phyloP scores from a whole-genome alignment of 2,113 vertebrate genomes.

The Zosterops hypoxanthus region DNA sequence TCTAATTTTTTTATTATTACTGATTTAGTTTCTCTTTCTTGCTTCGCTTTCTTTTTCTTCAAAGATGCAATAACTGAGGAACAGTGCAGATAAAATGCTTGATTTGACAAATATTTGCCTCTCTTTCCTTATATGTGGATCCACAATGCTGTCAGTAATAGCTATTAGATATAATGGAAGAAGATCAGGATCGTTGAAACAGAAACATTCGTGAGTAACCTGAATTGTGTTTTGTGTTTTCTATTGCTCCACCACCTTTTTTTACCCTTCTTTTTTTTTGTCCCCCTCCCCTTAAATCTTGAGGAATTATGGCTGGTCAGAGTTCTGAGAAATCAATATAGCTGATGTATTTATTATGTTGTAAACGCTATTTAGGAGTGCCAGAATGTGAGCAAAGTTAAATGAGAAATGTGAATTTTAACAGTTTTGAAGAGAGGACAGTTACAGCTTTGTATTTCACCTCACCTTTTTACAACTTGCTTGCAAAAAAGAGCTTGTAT shows the following conservation, averaged over 20 bases:
- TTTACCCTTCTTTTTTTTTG: not conserved
- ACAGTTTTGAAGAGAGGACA: not conserved
- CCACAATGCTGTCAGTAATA: constrained; percentile 71
- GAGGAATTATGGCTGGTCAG: not conserved
- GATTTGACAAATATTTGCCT: constrained; percentile 57
- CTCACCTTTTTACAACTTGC: not conserved
- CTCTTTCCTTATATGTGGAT: constrained; percentile 52
- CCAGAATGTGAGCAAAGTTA: not conserved
- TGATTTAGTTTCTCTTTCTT: constrained; percentile 29
- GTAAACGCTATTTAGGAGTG: not conserved
- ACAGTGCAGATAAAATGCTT: constrained; percentile 21
- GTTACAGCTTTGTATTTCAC: not conserved
- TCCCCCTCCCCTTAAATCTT: not conserved
- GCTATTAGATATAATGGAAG: constrained; percentile 66
- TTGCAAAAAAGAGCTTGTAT: not conserved
- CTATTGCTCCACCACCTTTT: not conserved
- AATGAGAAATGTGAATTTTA: not conserved
- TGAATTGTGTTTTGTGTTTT: constrained; percentile 49
- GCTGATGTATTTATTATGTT: not conserved
- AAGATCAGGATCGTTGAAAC: constrained; percentile 65
- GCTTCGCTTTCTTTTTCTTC: constrained; percentile 29
- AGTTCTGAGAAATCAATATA: not conserved
- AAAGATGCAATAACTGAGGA: constrained; percentile 23
- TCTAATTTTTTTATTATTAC: not conserved
- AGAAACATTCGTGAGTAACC: constrained; percentile 61